Conservation (phyloP, 2,797 vertebrate genomes). For the Cheirogaleus major region DNA sequence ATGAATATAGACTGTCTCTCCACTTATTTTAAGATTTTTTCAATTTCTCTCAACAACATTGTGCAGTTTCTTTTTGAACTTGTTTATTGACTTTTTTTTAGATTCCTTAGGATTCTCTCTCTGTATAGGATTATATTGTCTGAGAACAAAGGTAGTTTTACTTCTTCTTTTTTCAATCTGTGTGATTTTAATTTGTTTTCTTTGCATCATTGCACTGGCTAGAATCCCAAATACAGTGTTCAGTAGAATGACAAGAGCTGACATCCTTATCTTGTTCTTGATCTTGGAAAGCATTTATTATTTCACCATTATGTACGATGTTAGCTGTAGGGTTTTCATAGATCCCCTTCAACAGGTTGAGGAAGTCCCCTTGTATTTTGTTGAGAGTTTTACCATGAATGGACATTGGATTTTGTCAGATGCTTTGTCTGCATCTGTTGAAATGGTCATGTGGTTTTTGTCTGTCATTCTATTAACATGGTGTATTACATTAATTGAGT, state of each 20-base stretch:
- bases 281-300: slow-evolving; percentile 1
- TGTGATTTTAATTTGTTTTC: not conserved
- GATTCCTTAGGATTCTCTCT: slow-evolving; percentile 16
- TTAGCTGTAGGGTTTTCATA: not conserved
- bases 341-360: not conserved
- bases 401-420: not conserved
- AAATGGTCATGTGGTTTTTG: not conserved
- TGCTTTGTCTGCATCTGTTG: not conserved
- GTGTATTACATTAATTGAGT: not conserved
- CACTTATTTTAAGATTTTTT: not conserved
- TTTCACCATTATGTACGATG: not conserved
- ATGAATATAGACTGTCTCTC: not conserved
- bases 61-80: slow-evolving; percentile 27
- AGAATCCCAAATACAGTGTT: not conserved
- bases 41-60: not conserved
- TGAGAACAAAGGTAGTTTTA: slow-evolving; percentile 17
- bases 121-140: not conserved
- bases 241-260: not conserved
- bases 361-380: not conserved
- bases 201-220: not conserved
- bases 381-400: not conserved
- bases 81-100: not conserved
- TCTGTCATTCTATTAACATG: not conserved
- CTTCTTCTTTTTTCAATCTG: slow-evolving; percentile 7
- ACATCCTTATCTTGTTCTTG: not conserved